These are phyloP conservation scores for Diaperis boleti DNA, from an alignment of 2,888 invertebrate species.

Conservation along the genomic window DNA sequence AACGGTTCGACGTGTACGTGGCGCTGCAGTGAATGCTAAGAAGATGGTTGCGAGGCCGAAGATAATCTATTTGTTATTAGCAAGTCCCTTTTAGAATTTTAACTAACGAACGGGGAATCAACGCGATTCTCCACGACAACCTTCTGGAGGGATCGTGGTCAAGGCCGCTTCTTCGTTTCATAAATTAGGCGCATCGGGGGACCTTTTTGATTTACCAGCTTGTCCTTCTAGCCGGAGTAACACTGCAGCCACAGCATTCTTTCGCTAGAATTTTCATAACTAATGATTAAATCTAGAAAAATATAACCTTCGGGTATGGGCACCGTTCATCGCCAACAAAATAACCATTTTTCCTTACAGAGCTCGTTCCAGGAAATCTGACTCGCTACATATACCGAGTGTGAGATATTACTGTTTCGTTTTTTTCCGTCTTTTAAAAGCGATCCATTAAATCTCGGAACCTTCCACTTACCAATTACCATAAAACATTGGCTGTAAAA, in stretches of 20 bases:
- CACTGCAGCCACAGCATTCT: slow-evolving; percentile 17
- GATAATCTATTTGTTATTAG: slow-evolving; percentile 27
- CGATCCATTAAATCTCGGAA: slow-evolving; percentile 15
- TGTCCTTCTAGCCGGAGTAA: slow-evolving; percentile 6
- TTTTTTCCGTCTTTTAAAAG: too few relatives aligned
- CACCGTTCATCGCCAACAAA: slow-evolving; percentile 8
- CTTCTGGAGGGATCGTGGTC: slow-evolving; percentile 8
- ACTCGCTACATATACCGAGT: slow-evolving; percentile 5
- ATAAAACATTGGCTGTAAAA: slow-evolving; percentile 39
- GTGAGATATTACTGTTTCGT: not conserved
- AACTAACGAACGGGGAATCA: not conserved
- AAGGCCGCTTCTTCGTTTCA: slow-evolving; percentile 4
- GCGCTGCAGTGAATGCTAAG: slow-evolving; percentile 7
- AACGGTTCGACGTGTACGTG: slow-evolving; percentile 11
- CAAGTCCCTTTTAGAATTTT: not conserved
- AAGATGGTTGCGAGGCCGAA: not conserved
- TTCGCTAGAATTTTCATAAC: slow-evolving; percentile 16
- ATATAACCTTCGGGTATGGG: slow-evolving; percentile 7
- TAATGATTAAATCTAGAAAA: slow-evolving; percentile 6
- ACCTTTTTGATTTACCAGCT: not conserved
- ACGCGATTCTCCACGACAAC: not conserved
- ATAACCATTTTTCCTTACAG: not conserved
- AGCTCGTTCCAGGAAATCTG: not conserved
- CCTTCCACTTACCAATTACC: slow-evolving; percentile 36
- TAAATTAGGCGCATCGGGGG: slow-evolving; percentile 8